Conservation (phyloP, 2,797 vertebrate species). For the Cichlasoma orientale region DNA sequence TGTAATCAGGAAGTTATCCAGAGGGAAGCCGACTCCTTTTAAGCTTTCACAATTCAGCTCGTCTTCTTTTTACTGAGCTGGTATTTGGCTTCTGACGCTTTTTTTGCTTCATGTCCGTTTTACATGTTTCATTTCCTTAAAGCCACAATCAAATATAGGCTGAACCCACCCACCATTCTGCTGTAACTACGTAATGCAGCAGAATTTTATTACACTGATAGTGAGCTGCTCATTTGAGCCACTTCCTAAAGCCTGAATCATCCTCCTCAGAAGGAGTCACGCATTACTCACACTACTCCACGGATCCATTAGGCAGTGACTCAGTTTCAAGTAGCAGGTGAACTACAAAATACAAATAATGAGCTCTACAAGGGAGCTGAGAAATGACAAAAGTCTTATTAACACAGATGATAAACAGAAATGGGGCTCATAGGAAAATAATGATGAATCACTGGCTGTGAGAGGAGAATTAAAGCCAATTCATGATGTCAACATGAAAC, state of each 20-base stretch:
- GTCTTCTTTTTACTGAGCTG: background rate
- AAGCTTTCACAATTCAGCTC: background rate
- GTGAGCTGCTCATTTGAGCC: slow-evolving; percentile 16
- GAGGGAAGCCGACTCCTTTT: background rate
- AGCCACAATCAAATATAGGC: background rate
- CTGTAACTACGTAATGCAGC: background rate
- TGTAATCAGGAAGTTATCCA: slow-evolving; percentile 1
- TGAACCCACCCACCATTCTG: background rate
- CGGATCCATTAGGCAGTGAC: slow-evolving; percentile 60
- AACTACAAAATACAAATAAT: slow-evolving; percentile 30
- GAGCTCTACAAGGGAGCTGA: slow-evolving; percentile 2
- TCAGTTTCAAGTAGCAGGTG: slow-evolving; percentile 53
- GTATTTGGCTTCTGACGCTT: background rate
- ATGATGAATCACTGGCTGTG: slow-evolving; percentile 9
- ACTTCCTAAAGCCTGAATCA: slow-evolving; percentile 65
- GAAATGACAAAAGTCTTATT: slow-evolving; percentile 2
- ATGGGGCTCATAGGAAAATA: background rate
- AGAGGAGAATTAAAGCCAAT: background rate
- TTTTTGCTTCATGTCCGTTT: background rate
- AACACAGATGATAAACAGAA: background rate
- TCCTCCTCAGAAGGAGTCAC: slow-evolving; percentile 18
- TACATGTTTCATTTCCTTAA: background rate
- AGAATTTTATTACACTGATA: slow-evolving; percentile 14
- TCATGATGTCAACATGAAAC: background rate
- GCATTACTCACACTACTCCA: slow-evolving; percentile 40